Evolutionary conservation across 2,113 vertebrate species (phyloP).

Genomic region (Malurus cyaneus): DNA sequence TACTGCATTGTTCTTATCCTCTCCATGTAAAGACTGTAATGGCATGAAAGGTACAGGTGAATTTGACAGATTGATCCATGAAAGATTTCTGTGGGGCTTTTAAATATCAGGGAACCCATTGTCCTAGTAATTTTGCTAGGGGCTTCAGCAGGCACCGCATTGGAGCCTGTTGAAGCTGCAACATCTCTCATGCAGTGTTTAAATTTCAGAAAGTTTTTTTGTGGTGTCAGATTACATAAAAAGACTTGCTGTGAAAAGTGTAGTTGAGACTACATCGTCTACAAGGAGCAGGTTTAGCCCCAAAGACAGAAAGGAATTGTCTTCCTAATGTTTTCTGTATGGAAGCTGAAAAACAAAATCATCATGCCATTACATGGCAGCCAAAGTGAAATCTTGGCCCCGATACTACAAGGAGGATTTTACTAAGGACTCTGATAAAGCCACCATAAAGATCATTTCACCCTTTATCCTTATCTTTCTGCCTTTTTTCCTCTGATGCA

Average conservation of each 20-base stretch:
- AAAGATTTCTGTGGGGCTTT: neutral
- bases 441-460: neutral
- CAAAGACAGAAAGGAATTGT: neutral
- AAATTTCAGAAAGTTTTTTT: neutral
- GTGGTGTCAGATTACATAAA: neutral
- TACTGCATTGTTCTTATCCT: neutral
- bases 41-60: neutral
- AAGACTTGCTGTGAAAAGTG: neutral
- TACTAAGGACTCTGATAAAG: neutral
- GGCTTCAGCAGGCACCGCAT: accelerated
- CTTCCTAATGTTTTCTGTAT: neutral
- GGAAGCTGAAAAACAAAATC: neutral
- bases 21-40: neutral
- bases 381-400: neutral
- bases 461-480: neutral
- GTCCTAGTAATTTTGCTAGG: neutral
- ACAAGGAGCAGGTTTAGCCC: neutral
- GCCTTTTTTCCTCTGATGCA: neutral
- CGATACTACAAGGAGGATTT: neutral
- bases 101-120: neutral
- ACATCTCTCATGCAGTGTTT: neutral
- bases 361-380: neutral
- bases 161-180: neutral
- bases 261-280: neutral
- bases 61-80: neutral